Percentiles rank a stretch among this genome's conserved stretches.
These are phyloP conservation scores for Empis stercorea DNA, from an alignment of 2,888 invertebrate genomes.

Conservation along the genomic window DNA sequence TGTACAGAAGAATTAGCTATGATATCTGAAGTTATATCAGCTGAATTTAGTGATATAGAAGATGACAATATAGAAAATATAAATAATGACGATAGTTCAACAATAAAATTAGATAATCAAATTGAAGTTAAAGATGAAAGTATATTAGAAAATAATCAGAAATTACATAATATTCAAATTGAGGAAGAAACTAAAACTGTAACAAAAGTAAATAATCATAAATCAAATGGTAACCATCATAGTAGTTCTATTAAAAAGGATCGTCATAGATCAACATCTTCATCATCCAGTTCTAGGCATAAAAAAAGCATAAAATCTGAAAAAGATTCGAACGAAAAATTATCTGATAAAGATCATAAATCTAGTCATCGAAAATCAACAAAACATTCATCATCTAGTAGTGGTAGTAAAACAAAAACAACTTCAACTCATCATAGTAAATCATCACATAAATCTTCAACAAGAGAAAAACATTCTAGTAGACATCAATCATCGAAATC, in stretches of 20 bases:
- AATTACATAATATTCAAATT: neutral
- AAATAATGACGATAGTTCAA: conserved; percentile 2
- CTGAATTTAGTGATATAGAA: conserved; percentile 5
- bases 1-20: conserved; percentile 21
- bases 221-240: neutral
- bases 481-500: conserved; percentile 11
- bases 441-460: conserved; percentile 1
- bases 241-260: conserved; percentile 1
- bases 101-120: neutral
- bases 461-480: conserved; percentile 5
- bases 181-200: conserved; percentile 2
- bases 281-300: conserved; percentile 7
- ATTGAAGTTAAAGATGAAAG: no score
- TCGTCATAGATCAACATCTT: conserved; percentile 2
- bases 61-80: no score
- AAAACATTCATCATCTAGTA: neutral
- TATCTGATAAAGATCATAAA: no score
- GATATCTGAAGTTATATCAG: conserved; percentile 17
- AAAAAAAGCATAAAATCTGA: conserved; percentile 8
- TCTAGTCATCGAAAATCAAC: no score
- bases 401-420: neutral
- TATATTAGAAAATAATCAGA: neutral
- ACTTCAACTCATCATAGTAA: neutral
- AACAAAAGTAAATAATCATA: conserved; percentile 1
- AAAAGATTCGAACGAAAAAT: neutral